phyloP scores from a whole-genome alignment of 2,888 invertebrate genomes.

The Oconnorella tubifera region DNA sequence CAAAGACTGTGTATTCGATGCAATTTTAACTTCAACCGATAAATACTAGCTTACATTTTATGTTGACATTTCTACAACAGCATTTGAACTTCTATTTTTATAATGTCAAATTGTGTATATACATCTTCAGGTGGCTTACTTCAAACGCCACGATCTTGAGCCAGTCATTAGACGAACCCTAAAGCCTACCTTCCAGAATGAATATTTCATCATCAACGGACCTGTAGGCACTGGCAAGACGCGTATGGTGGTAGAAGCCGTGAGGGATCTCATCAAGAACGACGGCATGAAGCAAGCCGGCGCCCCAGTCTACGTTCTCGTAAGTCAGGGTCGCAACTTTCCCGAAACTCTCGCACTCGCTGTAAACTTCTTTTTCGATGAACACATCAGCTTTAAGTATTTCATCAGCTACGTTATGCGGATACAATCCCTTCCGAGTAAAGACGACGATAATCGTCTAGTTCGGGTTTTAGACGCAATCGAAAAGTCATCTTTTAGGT shows the following conservation, averaged over 20 bases:
- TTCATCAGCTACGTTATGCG: slow-evolving; percentile 31
- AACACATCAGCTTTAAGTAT: slow-evolving; percentile 34
- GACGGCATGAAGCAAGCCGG: slow-evolving; percentile 19
- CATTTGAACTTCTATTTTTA: no score
- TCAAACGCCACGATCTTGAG: slow-evolving; percentile 20
- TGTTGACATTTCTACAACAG: no score
- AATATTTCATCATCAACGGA: slow-evolving; percentile 35
- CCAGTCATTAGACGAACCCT: slow-evolving; percentile 13
- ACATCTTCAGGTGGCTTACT: slow-evolving; percentile 14
- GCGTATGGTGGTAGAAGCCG: slow-evolving; percentile 27
- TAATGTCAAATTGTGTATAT: no score
- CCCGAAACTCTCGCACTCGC: slow-evolving; percentile 33
- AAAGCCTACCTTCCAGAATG: slow-evolving; percentile 22
- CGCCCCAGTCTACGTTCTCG: slow-evolving; percentile 30
- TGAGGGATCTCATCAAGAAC: slow-evolving; percentile 23
- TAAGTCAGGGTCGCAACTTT: slow-evolving; percentile 26
- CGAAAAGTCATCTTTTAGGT: slow-evolving; percentile 29
- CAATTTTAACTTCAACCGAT: no score
- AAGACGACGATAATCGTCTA: slow-evolving; percentile 29
- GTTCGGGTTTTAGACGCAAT: slow-evolving; percentile 32
- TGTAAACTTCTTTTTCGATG: slow-evolving; percentile 34
- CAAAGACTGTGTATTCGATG: no score
- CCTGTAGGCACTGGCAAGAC: slow-evolving; percentile 36
- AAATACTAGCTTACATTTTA: no score
- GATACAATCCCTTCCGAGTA: slow-evolving; percentile 29